These are phyloP conservation scores for Chrysopilus asiliformis DNA, from an alignment of 2,888 invertebrate genomes.

Conservation along the genomic window DNA sequence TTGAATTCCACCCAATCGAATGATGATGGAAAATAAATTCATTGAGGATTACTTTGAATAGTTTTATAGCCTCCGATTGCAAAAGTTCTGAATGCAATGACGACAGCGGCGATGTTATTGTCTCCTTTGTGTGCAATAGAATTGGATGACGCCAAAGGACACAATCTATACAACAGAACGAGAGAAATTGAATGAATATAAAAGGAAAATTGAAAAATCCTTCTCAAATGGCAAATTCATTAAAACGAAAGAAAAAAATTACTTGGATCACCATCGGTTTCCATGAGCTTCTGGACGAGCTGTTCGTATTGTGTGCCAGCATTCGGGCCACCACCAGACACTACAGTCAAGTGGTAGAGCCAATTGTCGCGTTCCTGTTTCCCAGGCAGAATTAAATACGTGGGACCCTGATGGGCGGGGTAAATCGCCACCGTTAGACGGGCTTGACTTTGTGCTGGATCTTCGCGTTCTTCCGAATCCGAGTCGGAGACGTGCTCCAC, in stretches of 20 bases:
- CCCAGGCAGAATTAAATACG: slow-evolving; percentile 80
- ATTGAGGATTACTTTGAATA: slow-evolving; percentile 92
- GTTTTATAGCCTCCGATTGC: slow-evolving; percentile 82
- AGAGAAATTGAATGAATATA: too few species aligned
- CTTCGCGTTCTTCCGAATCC: slow-evolving; percentile 74
- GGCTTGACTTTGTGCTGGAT: slow-evolving; percentile 53
- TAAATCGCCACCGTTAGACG: slow-evolving; percentile 85
- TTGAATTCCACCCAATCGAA: too few species aligned
- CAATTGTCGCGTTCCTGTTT: slow-evolving; percentile 90
- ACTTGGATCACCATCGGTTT: slow-evolving; percentile 88
- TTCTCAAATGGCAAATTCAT: not conserved
- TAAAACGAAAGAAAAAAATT: slow-evolving; percentile 26
- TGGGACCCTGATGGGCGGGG: slow-evolving; percentile 86
- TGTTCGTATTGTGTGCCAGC: slow-evolving; percentile 95
- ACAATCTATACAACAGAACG: too few species aligned
- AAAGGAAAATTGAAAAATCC: not conserved
- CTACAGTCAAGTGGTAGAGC: slow-evolving; percentile 77
- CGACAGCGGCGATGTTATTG: slow-evolving; percentile 77
- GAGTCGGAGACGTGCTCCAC: slow-evolving; percentile 88
- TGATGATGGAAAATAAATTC: too few species aligned
- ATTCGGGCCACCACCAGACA: slow-evolving; percentile 80
- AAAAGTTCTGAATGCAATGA: slow-evolving; percentile 78
- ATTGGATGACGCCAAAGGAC: slow-evolving; percentile 90
- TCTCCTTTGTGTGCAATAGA: slow-evolving; percentile 79
- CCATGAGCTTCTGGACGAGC: slow-evolving; percentile 89